Evolutionary conservation across 2,113 vertebrate genomes (phyloP).

Genomic region (Percina caprodes): DNA sequence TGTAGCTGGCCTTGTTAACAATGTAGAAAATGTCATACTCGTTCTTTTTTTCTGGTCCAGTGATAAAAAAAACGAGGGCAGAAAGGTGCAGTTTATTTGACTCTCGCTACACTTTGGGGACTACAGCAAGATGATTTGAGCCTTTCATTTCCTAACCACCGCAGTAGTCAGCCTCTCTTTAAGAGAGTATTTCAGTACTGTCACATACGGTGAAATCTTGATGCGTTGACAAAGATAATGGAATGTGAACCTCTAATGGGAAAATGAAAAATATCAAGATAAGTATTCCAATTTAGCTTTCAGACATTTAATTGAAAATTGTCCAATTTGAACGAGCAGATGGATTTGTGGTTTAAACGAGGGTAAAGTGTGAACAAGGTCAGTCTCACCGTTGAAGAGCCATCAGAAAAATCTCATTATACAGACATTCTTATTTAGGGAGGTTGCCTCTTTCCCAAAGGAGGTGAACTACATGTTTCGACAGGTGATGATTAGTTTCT

Average conservation of each 20-base stretch:
- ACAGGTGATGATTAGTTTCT: conserved; percentile 56
- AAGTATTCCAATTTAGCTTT: conserved; percentile 78
- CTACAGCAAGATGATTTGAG: conserved; percentile 39
- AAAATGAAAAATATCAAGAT: conserved; percentile 75
- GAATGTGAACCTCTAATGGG: conserved; percentile 70
- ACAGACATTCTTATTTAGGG: conserved; percentile 73
- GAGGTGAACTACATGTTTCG: conserved; percentile 69
- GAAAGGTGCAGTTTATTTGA: conserved; percentile 52
- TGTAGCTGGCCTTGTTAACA: conserved; percentile 65
- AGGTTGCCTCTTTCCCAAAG: conserved; percentile 64
- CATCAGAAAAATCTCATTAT: conserved; percentile 79
- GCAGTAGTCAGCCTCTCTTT: conserved; percentile 45
- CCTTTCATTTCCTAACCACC: conserved; percentile 65
- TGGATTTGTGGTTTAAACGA: conserved; percentile 72
- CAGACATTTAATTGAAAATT: conserved; percentile 78
- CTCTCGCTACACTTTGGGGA: conserved; percentile 30
- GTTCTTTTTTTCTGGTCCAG: conserved; percentile 43
- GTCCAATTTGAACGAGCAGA: conserved; percentile 59
- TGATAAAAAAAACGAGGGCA: conserved; percentile 51
- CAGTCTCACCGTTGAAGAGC: conserved; percentile 63
- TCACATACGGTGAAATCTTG: conserved; percentile 65
- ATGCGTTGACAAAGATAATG: conserved; percentile 79
- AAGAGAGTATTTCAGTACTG: conserved; percentile 59
- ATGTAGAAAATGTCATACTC: conserved; percentile 68
- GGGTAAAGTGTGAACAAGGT: conserved; percentile 78